A percentile compares a stretch with the other conserved stretches of the same genome.
Evolutionary conservation across 2,113 vertebrate genomes (phyloP).

Genomic region (Oryctolagus cuniculus): mOryCun1.1 NC_091439.1:123502001-123502500

Average conservation of each 20-base stretch:
- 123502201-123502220: too few relatives aligned
- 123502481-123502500: background rate
- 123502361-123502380: constrained; percentile 6
- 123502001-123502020: too few relatives aligned
- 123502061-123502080: too few relatives aligned
- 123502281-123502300: background rate
- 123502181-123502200: too few relatives aligned
- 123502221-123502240: background rate
- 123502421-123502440: constrained; percentile 20
- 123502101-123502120: too few relatives aligned
- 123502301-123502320: background rate
- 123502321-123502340: background rate
- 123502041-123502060: too few relatives aligned
- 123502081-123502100: too few relatives aligned
- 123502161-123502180: background rate
- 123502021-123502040: too few relatives aligned
- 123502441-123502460: background rate
- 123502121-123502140: too few relatives aligned
- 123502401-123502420: background rate
- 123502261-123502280: background rate
- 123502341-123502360: background rate
- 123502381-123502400: background rate
- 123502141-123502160: background rate
- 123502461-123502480: background rate
- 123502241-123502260: background rate